A percentile compares a stretch with the other conserved stretches of the same genome.
Conservation (phyloP, 2,797 vertebrate genomes). For the Graptemys geographica region DNA sequence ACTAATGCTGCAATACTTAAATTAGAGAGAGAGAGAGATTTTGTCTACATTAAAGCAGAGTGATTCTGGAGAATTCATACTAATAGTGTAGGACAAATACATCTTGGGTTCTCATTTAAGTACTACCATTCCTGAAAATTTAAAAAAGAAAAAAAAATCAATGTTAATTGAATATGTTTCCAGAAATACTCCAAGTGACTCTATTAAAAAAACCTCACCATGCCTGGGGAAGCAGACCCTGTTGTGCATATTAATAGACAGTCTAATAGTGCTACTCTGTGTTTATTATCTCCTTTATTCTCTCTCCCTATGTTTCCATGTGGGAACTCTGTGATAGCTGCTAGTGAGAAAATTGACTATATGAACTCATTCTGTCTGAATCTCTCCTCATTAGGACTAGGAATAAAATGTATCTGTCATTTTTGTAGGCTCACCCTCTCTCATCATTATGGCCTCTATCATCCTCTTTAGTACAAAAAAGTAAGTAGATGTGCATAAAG, state of each 20-base stretch:
- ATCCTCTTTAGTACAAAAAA: neutral
- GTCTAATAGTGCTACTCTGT: neutral
- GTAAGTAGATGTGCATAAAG: neutral
- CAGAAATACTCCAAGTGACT: conserved; percentile 49
- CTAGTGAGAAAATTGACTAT: neutral
- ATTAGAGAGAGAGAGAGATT: neutral
- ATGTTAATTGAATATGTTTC: conserved; percentile 40
- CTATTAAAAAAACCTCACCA: neutral
- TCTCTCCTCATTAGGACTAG: neutral
- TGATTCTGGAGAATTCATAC: neutral
- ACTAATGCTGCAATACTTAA: neutral
- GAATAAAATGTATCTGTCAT: neutral
- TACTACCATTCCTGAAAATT: neutral
- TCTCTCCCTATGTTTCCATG: neutral
- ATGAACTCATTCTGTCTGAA: neutral
- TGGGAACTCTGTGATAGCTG: neutral
- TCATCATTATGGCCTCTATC: neutral
- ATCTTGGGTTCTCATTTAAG: neutral
- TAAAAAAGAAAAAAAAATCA: neutral
- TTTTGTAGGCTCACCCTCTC: too few species aligned
- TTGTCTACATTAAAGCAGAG: neutral
- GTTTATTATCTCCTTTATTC: neutral
- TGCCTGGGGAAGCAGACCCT: conserved; percentile 40
- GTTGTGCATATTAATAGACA: conserved; percentile 32
- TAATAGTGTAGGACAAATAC: neutral